A percentile compares a stretch with the other conserved stretches of the same genome.
Evolutionary conservation across 2,797 vertebrate genomes (phyloP).

Genomic region (Sparus aurata): DNA sequence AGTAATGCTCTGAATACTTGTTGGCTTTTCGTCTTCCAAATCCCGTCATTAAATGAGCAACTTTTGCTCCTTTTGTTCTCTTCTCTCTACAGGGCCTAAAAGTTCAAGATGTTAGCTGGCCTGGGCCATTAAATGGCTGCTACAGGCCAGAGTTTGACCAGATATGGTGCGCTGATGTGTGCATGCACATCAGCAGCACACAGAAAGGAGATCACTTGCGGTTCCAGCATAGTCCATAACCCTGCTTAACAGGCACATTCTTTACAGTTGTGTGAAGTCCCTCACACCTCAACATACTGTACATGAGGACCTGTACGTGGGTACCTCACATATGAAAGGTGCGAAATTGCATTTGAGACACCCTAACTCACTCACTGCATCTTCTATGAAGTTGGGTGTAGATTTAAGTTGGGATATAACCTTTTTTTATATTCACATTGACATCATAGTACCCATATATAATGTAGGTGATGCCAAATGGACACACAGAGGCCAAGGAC

Average conservation of each 20-base stretch:
- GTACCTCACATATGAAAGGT: slow-evolving; percentile 63
- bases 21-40: slow-evolving; percentile 57
- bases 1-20: slow-evolving; percentile 55
- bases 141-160: slow-evolving; percentile 94
- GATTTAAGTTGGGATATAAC: not conserved
- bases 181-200: slow-evolving; percentile 67
- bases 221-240: slow-evolving; percentile 68
- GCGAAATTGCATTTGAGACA: slow-evolving; percentile 53
- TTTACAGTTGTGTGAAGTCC: slow-evolving; percentile 64
- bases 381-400: not conserved
- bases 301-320: slow-evolving; percentile 66
- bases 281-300: slow-evolving; percentile 45
- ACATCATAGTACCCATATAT: not conserved
- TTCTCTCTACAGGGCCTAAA: slow-evolving; percentile 93
- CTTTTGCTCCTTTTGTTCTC: slow-evolving; percentile 94
- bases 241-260: slow-evolving; percentile 63
- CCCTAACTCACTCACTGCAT: slow-evolving; percentile 2
- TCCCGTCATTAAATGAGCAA: slow-evolving; percentile 91
- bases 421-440: slow-evolving; percentile 1
- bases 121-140: slow-evolving; percentile 93
- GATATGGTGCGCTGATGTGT: slow-evolving; percentile 81
- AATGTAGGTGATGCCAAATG: not conserved
- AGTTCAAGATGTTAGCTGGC: slow-evolving; percentile 96
- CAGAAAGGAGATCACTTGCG: slow-evolving; percentile 71
- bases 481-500: not conserved